Evolutionary conservation across 2,797 vertebrate genomes (phyloP).

Genomic region (Anableps anableps): DNA sequence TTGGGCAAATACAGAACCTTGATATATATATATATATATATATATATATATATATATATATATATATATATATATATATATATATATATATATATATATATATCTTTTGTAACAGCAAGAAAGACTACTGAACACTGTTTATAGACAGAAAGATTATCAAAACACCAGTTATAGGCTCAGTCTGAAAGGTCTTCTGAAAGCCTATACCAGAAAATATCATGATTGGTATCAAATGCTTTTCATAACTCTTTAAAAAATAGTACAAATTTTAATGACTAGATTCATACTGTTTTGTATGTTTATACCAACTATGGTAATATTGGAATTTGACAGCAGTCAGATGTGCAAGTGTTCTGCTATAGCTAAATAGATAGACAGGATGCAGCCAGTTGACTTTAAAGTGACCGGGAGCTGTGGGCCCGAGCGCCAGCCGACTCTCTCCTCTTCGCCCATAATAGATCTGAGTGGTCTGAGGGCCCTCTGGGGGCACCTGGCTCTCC

Average conservation of each 20-base stretch:
- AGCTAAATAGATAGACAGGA: not conserved
- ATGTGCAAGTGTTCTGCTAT: not conserved
- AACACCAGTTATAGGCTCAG: not conserved
- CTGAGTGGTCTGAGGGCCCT: constrained; percentile 58
- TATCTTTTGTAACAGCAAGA: too few species aligned
- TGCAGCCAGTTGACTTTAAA: constrained; percentile 52
- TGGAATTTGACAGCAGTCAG: not conserved
- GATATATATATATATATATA: too few species aligned
- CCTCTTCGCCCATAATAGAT: constrained; percentile 57
- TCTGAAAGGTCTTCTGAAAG: not conserved
- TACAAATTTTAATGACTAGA: not conserved
- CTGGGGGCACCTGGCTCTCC: constrained; percentile 74
- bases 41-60: too few species aligned
- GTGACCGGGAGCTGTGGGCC: constrained; percentile 46
- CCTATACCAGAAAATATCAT: not conserved
- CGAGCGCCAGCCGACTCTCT: constrained; percentile 43
- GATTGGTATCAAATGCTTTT: not conserved
- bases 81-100: too few species aligned
- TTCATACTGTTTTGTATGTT: not conserved
- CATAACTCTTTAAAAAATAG: not conserved
- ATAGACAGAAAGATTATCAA: not conserved
- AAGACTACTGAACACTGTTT: not conserved
- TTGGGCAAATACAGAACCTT: not conserved
- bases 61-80: too few species aligned
- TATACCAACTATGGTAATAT: not conserved